phyloP scores from a whole-genome alignment of 2,797 vertebrate species.

The Eulemur rubriventer region DNA sequence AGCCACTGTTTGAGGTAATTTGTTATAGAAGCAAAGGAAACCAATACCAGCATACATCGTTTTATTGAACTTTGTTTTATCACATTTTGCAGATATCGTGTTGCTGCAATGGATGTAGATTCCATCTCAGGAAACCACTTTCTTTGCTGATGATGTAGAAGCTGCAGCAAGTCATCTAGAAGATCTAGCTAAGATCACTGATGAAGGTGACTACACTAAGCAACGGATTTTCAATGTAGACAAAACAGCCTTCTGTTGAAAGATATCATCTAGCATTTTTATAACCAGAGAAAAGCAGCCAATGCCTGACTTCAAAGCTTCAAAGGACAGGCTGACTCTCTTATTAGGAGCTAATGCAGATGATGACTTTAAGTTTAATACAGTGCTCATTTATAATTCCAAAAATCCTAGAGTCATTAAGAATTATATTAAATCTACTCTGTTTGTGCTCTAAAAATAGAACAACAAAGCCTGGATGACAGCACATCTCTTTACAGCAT shows the following conservation, averaged over 20 bases:
- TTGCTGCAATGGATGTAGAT: too few species aligned
- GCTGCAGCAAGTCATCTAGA: background rate
- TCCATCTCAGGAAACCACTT: too few species aligned
- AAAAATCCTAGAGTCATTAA: background rate
- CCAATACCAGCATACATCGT: background rate
- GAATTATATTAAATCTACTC: background rate
- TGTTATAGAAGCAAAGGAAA: background rate
- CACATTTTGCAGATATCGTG: background rate
- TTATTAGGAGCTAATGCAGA: background rate
- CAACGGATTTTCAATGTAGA: background rate
- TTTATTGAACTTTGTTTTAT: background rate
- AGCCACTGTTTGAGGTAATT: background rate
- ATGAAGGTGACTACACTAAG: background rate
- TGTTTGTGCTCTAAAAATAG: background rate
- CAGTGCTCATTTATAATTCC: background rate
- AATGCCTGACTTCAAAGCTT: background rate
- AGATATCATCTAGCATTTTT: background rate
- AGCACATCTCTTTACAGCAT: background rate
- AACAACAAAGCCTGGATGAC: background rate
- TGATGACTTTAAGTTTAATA: background rate
- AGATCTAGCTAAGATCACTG: background rate
- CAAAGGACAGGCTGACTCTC: background rate
- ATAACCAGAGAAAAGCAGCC: background rate
- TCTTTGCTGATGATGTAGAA: background rate
- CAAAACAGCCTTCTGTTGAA: background rate